phyloP scores from a whole-genome alignment of 2,113 vertebrate genomes.

The Eretmochelys imbricata region DNA sequence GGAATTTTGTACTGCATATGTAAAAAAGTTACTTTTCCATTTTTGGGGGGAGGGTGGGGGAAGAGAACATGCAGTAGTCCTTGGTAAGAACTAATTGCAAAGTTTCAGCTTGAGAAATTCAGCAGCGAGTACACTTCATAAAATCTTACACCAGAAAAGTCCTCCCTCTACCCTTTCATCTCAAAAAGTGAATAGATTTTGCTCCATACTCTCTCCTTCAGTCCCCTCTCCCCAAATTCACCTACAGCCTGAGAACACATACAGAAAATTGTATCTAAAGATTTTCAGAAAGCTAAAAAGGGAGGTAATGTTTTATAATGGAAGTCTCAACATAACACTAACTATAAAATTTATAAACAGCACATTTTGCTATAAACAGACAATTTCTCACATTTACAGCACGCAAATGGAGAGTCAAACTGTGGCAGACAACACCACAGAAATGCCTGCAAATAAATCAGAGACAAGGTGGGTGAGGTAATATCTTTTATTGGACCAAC shows the following conservation, averaged over 20 bases:
- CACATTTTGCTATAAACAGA: neutral
- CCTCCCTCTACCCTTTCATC: neutral
- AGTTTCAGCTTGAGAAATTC: neutral
- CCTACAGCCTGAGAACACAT: neutral
- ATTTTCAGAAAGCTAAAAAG: neutral
- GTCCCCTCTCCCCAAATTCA: neutral
- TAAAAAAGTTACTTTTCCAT: neutral
- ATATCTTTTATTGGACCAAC: too few relatives aligned
- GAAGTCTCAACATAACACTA: neutral
- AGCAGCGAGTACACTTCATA: neutral
- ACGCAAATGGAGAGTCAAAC: neutral
- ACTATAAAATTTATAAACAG: neutral
- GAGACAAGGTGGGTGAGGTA: neutral
- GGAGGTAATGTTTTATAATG: neutral
- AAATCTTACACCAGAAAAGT: neutral
- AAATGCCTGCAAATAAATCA: neutral
- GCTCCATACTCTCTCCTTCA: neutral
- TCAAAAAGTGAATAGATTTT: neutral
- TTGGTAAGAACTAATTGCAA: neutral
- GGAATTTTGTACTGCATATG: neutral
- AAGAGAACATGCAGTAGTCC: neutral
- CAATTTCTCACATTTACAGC: neutral
- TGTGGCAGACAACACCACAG: neutral
- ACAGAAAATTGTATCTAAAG: neutral
- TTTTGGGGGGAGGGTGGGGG: neutral